These are phyloP conservation scores for Saturnia pavonia DNA, from an alignment of 2,888 invertebrate species.

Conservation along the genomic window DNA sequence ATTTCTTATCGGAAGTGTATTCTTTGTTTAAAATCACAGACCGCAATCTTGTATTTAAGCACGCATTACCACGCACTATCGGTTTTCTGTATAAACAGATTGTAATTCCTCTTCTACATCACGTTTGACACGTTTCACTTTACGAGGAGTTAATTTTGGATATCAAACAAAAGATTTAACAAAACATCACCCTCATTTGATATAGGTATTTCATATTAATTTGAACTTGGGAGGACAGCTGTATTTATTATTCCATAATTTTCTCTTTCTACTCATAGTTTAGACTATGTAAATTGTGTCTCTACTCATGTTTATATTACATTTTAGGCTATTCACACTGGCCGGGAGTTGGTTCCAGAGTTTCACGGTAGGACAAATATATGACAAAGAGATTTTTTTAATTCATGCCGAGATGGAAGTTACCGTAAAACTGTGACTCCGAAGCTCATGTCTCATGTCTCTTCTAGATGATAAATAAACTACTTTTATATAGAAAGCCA, in stretches of 20 bases:
- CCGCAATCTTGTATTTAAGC: neutral
- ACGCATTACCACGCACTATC: conserved; percentile 8
- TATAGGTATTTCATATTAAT: neutral
- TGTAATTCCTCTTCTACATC: neutral
- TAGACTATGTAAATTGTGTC: too few relatives aligned
- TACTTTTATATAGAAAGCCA: too few relatives aligned
- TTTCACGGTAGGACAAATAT: too few relatives aligned
- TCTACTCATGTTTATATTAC: too few relatives aligned
- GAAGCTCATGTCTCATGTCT: too few relatives aligned
- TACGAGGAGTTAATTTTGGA: neutral
- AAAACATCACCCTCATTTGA: neutral
- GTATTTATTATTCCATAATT: neutral
- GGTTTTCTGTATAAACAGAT: conserved; percentile 10
- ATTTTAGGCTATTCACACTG: too few relatives aligned
- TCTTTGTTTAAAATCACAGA: neutral
- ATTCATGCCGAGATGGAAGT: too few relatives aligned
- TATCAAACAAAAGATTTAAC: neutral
- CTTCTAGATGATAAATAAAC: too few relatives aligned
- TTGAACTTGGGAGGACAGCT: neutral
- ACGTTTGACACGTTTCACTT: conserved; percentile 11
- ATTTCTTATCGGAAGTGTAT: neutral
- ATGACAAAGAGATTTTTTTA: too few relatives aligned
- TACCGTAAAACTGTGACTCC: too few relatives aligned
- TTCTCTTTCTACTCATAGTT: too few relatives aligned
- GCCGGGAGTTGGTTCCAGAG: too few relatives aligned